Base-by-base conservation (phyloP, 2,797 vertebrate genomes). In the Cygnus olor region DNA sequence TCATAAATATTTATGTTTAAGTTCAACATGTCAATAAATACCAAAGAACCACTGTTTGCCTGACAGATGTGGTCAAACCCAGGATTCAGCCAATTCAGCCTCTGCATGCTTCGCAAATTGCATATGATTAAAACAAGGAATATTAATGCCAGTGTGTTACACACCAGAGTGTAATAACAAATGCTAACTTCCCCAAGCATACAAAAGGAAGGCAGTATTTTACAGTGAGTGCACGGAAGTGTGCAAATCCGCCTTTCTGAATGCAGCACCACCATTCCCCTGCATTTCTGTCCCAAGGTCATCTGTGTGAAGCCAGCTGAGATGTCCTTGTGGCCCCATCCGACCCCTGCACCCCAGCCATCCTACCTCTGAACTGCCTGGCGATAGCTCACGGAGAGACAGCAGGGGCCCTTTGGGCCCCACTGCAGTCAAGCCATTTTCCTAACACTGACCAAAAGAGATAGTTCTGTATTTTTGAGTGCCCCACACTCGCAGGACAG, bases 1-100 rank as follows among this genome's bases (percentile, higher is more conserved):
- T 64, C 91, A 80, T 92, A 94, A 96, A 93, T 86, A 94, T 85
- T 96, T 74, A 80, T 85, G 65, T 63, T 76, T 73, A 45, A 27
- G 79, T 65, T 91, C 73, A 93, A 87, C 87, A 69, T 90, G 84
- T 90, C 89, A 89, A 66, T 74, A 80, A 91, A 91, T 86, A 58
- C 51, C 11, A 76, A 89, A 80, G 81, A 94, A 97, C 58, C 70
- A 70, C 68, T 76, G 89, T 68, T 40, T 86, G 85, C 80, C 64
- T 82, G 95, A 78, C 84, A 94, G 89, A 56, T 92, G n/a, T 42
- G 81, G 70, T 70, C 95, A 80, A 72, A 81, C 24, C 70, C 70
- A 81, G 45, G 63, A 57, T 61, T 32, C 65, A 69, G 70, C 58
- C 65, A 78, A 21, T 73, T 92, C 76, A 91, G 94, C 91, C 87